Evolutionary conservation across 53 echinoderm and acorn worm genomes (phyloP).

Genomic region (Mesocentrotus franciscanus): DNA sequence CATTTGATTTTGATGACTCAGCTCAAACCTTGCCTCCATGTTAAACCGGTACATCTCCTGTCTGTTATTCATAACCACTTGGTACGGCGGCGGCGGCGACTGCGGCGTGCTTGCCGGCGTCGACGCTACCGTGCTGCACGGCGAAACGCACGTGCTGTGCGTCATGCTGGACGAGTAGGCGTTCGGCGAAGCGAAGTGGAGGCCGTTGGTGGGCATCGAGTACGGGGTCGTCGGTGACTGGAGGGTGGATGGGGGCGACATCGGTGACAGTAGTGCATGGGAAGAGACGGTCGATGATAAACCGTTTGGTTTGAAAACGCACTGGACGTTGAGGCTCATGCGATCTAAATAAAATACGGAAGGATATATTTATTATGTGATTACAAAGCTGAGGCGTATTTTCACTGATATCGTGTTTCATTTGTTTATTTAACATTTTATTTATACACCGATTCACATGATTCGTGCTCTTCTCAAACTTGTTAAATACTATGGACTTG

Average conservation of each 20-base stretch:
- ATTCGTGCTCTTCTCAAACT: background rate
- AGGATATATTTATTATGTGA: background rate
- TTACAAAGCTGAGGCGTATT: background rate
- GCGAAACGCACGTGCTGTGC: constrained; percentile 41
- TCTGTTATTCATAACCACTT: constrained; percentile 13
- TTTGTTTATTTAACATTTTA: background rate
- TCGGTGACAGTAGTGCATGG: background rate
- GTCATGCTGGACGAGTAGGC: constrained; percentile 14
- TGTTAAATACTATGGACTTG: background rate
- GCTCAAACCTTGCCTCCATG: constrained; percentile 5
- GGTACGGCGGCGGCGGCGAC: constrained; percentile 62
- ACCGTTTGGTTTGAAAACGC: constrained; percentile 42
- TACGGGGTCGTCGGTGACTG: constrained; percentile 37
- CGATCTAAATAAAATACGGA: background rate
- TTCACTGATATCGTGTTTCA: background rate
- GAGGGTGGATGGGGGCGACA: constrained; percentile 18
- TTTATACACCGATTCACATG: background rate
- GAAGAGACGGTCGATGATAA: background rate
- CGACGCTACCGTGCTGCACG: constrained; percentile 48
- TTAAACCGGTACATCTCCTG: constrained; percentile 2
- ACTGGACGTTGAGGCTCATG: constrained; percentile 51
- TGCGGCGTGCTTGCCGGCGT: constrained; percentile 59
- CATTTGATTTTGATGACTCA: constrained; percentile 3
- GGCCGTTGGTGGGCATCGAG: background rate
- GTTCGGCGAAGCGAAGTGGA: constrained; percentile 30